phyloP scores from a whole-genome alignment of 2,888 invertebrate genomes.

The Steinernema scapterisci region DNA sequence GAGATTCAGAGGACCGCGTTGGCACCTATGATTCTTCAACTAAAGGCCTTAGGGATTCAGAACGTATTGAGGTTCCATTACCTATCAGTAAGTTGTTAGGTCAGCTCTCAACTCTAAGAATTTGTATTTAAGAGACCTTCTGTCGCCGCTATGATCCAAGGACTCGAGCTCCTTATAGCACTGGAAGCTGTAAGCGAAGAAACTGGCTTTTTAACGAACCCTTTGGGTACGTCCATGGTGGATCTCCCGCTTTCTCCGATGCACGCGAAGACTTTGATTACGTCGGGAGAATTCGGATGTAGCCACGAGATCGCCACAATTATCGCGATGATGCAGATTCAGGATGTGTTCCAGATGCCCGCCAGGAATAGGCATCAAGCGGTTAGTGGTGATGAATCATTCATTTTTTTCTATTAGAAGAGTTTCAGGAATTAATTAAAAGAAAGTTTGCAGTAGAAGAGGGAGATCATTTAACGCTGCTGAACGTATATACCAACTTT shows the following conservation, averaged over 20 bases:
- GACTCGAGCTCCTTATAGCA: conserved; percentile 85
- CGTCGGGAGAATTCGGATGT: conserved; percentile 79
- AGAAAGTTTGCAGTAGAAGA: conserved; percentile 70
- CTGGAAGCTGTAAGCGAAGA: conserved; percentile 68
- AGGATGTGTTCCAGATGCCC: conserved; percentile 82
- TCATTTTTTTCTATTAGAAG: not conserved
- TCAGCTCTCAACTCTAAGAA: conserved; percentile 7
- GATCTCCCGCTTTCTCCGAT: conserved; percentile 88
- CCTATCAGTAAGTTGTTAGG: conserved; percentile 72
- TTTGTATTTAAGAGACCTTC: conserved; percentile 77
- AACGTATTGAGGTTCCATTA: conserved; percentile 89
- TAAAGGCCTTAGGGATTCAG: conserved; percentile 91
- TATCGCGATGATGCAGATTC: conserved; percentile 90
- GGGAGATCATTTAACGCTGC: conserved; percentile 88
- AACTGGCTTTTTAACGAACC: conserved; percentile 78
- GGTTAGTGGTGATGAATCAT: conserved; percentile 32
- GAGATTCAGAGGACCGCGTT: conserved; percentile 91
- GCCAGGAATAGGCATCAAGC: conserved; percentile 69
- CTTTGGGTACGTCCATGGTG: conserved; percentile 82
- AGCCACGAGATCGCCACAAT: conserved; percentile 88
- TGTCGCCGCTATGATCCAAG: conserved; percentile 81
- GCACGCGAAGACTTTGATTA: conserved; percentile 82
- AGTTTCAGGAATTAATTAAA: conserved; percentile 53
- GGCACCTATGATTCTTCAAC: conserved; percentile 81
- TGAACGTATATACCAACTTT: conserved; percentile 77